These are phyloP conservation scores for Gryllus bimaculatus DNA, from an alignment of 1,140 invertebrate genomes.

Conservation along the genomic window DNA sequence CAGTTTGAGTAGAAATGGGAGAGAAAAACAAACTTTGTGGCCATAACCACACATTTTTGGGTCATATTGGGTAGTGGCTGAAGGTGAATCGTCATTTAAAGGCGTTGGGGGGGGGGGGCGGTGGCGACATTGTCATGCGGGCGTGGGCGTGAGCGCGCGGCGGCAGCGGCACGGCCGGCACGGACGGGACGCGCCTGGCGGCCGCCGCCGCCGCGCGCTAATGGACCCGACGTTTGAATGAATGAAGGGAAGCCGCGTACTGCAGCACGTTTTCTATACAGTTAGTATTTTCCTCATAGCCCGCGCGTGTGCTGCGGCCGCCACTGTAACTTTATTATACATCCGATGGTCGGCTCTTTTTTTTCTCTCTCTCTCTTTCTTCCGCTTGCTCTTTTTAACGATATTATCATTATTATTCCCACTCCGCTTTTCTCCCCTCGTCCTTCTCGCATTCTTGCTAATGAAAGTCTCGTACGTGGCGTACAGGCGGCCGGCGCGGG, in stretches of 20 bases:
- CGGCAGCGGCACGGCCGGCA: no score
- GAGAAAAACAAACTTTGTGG: not conserved
- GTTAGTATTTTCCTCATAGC: not conserved
- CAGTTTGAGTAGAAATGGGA: not conserved
- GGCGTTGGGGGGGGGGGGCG: no score
- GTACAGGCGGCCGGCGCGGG: not conserved
- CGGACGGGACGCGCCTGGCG: no score
- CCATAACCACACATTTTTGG: not conserved
- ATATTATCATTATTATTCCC: conserved; percentile 2
- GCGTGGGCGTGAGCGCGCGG: no score
- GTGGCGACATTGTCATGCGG: no score
- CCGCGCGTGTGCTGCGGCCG: not conserved
- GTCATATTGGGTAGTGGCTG: no score
- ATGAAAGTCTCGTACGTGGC: conserved; percentile 16
- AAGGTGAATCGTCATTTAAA: no score
- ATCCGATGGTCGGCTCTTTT: not conserved
- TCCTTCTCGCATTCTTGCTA: not conserved
- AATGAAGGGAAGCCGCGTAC: not conserved
- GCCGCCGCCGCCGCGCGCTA: no score
- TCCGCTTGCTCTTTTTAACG: not conserved
- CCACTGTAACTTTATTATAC: not conserved
- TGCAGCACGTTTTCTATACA: not conserved
- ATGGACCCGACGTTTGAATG: not conserved
- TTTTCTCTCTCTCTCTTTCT: not conserved
- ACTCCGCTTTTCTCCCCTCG: not conserved